Evolutionary conservation across 2,797 vertebrate species (phyloP), one percentile per base, ranked within the genome.

Genomic region (Silurus lanzhouensis): DNA sequence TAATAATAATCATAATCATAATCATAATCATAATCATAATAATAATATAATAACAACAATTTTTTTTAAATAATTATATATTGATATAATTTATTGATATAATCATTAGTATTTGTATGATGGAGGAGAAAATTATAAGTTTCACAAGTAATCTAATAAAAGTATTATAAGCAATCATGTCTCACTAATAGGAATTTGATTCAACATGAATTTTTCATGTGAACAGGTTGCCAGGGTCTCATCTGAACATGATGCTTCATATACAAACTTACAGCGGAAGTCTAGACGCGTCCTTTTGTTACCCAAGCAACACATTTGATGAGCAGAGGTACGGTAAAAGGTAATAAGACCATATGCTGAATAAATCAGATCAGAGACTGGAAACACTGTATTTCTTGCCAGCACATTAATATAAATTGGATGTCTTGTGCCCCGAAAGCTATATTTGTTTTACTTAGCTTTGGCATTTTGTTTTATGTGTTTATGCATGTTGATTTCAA

Each of bases 381-480:
- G 44, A 77, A 66, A 77, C 60, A 22, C 60, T 64, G 82, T 64
- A 67, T 84, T 84, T 67, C 72, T 77, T 31, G 25, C n/a, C 77
- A n/a, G 82, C 25, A 38, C 44, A 81, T 63, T 80, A 71, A 71
- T 85, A 80, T 80, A 52, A 80, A 58, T 77, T 80, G 83, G 75
- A 46, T 14, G 63, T 13, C 52, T 25, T 70, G 52, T 46, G 70
- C 22, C 14, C 64, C 79, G 83, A 82, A 85, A 75, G 70, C 67
- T 57, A 20, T 38, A 74, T 80, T 81, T 81, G 79, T 75, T 81
- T 74, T 31, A 86, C 85, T 46, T 76, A 67, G 71, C n/a, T 83
- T 71, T 86, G 63, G 60, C 72, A 86, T 86, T 77, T 66, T 77
- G 52, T 77, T 77, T 70, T 81, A 81, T 81, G 79, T 81, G 79